These are phyloP conservation scores for Phasianus colchicus DNA, from an alignment of 2,113 vertebrate species.

Conservation along the genomic window DNA sequence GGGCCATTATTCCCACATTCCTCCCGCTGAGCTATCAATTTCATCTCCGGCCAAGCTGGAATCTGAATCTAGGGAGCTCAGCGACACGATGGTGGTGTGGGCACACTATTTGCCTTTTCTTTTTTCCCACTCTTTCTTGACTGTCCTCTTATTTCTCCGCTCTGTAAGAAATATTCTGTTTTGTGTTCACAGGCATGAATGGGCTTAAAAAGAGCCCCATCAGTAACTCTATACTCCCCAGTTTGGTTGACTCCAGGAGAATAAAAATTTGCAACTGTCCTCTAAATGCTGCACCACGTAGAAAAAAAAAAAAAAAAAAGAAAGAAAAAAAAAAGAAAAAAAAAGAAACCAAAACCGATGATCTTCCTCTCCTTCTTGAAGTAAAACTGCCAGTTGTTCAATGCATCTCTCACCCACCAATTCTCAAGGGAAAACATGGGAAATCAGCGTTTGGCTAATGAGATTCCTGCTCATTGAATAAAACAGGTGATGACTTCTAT, in stretches of 20 bases:
- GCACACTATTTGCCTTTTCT: not conserved
- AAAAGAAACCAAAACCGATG: not conserved
- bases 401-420: not conserved
- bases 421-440: not conserved
- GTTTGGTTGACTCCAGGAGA: not conserved
- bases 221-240: not conserved
- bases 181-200: not conserved
- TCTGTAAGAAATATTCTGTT: not conserved
- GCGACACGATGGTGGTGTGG: not conserved
- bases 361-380: not conserved
- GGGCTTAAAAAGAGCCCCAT: not conserved
- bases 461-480: not conserved
- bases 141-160: not conserved
- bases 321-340: no score
- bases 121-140: fast-evolving
- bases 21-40: conserved; percentile 45
- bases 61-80: conserved; percentile 27
- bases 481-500: not conserved
- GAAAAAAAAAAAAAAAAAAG: not conserved
- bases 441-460: not conserved
- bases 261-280: not conserved
- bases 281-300: not conserved
- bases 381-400: not conserved
- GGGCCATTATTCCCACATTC: conserved; percentile 65
- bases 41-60: conserved; percentile 17